Evolutionary conservation across 2,797 vertebrate genomes (phyloP), one percentile per base, ranked within the genome.

Genomic region (Sebastiscus tertius): DNA sequence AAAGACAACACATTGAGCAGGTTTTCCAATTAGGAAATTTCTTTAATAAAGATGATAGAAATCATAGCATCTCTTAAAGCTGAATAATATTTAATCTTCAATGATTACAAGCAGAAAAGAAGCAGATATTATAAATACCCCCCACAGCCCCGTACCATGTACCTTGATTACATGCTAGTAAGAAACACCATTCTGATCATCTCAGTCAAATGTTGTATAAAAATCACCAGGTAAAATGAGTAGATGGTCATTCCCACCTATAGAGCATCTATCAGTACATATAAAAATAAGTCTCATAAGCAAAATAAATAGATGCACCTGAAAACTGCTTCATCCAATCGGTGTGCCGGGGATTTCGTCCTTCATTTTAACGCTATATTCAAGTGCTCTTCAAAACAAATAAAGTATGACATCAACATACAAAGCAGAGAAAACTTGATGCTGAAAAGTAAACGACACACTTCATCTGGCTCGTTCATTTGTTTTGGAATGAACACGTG

Each of bases 281-380:
- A 95, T 89, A 96, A 96, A 96, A 94, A 95, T 93, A 96, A 85
- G 89, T 93, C 79, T 92, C 76, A 79, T 88, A 81, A 88, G 75
- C 82, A 92, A 95, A 96, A 96, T 96, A 96, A 96, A 96, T 95
- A 96, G 87, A 89, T 88, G 89, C 91, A 91, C 88, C 87, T 84
- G 89, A 75, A 83, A 80, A 93, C 36, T 54, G 55, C 80, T 79
- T 87, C 76, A 82, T 87, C 81, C 79, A 69, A 76, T 84, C 90
- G 36, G 67, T 54, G 60, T 59, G 61, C 73, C 56, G 64, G 84
- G 71, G 72, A 80, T 81, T 78, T 72, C 13, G 71, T 94, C 89
- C 89, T 94, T 94, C 87, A 91, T 90, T 36, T 91, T 91, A 26
- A 69, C 42, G 65, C 59, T 61, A 63, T 34, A 71, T 86, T 89